Evolutionary conservation across 2,888 invertebrate species (phyloP), one percentile per base, ranked within the genome.

Genomic region (Pachymerium ferrugineum): DNA sequence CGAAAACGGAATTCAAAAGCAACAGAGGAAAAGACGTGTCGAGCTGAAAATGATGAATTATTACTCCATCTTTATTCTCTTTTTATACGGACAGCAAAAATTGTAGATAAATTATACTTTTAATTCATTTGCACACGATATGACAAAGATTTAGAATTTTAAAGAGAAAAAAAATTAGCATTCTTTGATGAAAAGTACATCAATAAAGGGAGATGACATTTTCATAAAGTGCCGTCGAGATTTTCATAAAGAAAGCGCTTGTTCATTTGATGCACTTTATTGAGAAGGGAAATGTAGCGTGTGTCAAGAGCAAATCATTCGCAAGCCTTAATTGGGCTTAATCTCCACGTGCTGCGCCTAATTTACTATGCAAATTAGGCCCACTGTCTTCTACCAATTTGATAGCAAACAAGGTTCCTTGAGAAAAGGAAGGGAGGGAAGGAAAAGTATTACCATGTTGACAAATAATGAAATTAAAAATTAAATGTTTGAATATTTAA

Each of bases 241-340:
- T 47, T 47, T 47, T 47, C 47, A 47, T 47, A 47, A 47, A 47
- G 47, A 47, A n/a, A 47, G 47, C 47, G 47, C 47, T 16, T 47
- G 47, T 47, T 47, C 47, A 47, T 47, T 47, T 47, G 47, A 47
- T 47, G 47, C 47, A 47, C 47, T 47, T 47, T 47, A 47, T 47
- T 47, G 47, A 47, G 16, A 22, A 47, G 47, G 47, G 47, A 47
- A 47, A 47, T 47, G 47, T 47, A 47, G 47, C 47, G 47, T 16
- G 47, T 47, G 47, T 47, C 47, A 47, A 47, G 47, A 47, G 22
- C 47, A 47, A 47, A 47, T 47, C 47, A 47, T 47, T 47, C 47
- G 19, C 47, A 47, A 47, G 47, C 47, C 47, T 38, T 47, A 47
- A 47, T 47, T 47, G 47, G 47, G 47, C 47, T 47, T 47, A 47